Evolutionary conservation across 2,797 vertebrate genomes (phyloP).

Genomic region (Morelia viridis): DNA sequence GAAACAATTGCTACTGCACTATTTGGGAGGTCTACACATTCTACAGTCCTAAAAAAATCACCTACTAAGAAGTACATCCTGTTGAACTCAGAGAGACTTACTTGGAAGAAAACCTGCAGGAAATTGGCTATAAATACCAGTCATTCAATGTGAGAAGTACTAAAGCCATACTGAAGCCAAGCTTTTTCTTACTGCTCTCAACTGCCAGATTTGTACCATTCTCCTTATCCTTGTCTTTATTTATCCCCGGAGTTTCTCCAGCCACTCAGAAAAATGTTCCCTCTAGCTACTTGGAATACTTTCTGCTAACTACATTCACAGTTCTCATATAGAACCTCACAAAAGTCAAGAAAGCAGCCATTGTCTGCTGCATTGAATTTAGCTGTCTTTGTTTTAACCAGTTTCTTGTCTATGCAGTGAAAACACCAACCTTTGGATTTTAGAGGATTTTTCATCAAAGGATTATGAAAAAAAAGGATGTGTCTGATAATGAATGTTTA

Average conservation of each 20-base stretch:
- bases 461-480: conserved; percentile 53
- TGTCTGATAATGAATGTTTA: conserved; percentile 60
- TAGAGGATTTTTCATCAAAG: conserved; percentile 60
- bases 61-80: background rate
- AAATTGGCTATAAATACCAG: background rate
- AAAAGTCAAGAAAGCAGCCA: background rate
- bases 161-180: background rate
- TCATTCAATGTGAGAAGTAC: background rate
- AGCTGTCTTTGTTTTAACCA: conserved; percentile 45
- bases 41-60: background rate
- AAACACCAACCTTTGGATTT: conserved; percentile 49
- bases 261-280: conserved; percentile 39
- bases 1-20: background rate
- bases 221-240: conserved; percentile 25
- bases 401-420: conserved; percentile 42
- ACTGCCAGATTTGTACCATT: background rate
- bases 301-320: background rate
- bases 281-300: conserved; percentile 46
- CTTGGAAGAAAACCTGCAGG: background rate
- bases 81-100: background rate
- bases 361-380: conserved; percentile 31
- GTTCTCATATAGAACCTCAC: background rate
- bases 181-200: conserved; percentile 5
- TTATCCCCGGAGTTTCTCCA: conserved; percentile 5
- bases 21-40: background rate